These are phyloP conservation scores for Nysson spinosus DNA, from an alignment of 2,888 invertebrate species.

Conservation along the genomic window DNA sequence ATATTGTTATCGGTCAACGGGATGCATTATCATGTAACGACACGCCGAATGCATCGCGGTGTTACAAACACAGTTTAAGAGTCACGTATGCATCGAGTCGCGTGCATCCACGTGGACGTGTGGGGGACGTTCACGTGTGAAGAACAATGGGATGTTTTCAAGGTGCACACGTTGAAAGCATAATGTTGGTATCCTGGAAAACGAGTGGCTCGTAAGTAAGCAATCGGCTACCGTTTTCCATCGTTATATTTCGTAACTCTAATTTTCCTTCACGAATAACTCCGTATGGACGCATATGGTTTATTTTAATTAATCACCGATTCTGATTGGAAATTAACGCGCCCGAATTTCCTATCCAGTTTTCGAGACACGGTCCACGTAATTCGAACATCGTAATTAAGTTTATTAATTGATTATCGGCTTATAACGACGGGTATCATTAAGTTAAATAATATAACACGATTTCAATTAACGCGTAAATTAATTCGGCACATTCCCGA, in stretches of 20 bases:
- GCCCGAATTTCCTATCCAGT: too few relatives aligned
- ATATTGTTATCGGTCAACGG: constrained; percentile 42
- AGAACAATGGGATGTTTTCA: constrained; percentile 28
- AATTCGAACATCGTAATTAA: too few relatives aligned
- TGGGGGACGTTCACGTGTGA: constrained; percentile 22
- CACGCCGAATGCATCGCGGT: constrained; percentile 8
- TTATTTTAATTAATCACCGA: too few relatives aligned
- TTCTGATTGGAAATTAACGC: too few relatives aligned
- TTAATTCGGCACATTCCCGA: too few relatives aligned
- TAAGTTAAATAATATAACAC: too few relatives aligned
- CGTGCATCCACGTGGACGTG: constrained; percentile 21
- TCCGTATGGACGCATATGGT: too few relatives aligned
- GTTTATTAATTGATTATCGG: too few relatives aligned
- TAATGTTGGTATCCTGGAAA: constrained; percentile 24
- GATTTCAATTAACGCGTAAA: too few relatives aligned
- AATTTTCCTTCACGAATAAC: constrained; percentile 13
- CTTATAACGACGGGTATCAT: too few relatives aligned
- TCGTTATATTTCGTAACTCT: constrained; percentile 26
- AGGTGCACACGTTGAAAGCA: constrained; percentile 17
- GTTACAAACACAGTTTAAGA: constrained; percentile 26
- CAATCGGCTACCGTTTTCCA: constrained; percentile 6
- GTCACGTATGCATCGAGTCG: constrained; percentile 31
- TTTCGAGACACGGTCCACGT: too few relatives aligned
- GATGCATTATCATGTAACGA: constrained; percentile 25
- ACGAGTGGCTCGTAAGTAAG: constrained; percentile 24